Percentiles rank a stretch among this genome's conserved stretches.
Conservation (phyloP, 2,113 vertebrate species). For the Phyllopteryx taeniolatus region DNA sequence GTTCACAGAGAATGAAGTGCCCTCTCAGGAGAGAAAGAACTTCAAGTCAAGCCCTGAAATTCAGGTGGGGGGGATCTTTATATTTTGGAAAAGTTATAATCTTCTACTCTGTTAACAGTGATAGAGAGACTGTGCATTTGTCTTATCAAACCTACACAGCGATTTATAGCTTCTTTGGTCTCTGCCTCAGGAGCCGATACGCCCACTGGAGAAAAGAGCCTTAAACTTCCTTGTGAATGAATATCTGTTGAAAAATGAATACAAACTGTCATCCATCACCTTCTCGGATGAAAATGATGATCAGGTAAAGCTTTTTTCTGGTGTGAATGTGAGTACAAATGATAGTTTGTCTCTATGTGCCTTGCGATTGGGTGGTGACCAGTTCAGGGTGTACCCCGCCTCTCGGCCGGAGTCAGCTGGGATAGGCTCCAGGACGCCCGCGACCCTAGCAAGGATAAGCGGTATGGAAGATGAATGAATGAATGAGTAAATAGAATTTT, state of each 20-base stretch:
- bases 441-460: no score
- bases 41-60: constrained; percentile 98
- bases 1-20: constrained; percentile 88
- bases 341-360: no score
- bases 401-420: background rate
- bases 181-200: constrained; percentile 86
- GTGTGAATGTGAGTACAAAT: no score
- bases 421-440: background rate
- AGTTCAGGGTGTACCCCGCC: no score
- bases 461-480: no score
- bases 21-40: constrained; percentile 97
- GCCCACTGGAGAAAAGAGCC: constrained; percentile 98
- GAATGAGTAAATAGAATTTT: no score
- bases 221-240: constrained; percentile 99
- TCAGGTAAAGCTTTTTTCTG: constrained; percentile 80
- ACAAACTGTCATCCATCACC: constrained; percentile 97
- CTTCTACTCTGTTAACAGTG: constrained; percentile 12
- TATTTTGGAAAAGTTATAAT: constrained; percentile 1
- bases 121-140: background rate
- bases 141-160: background rate
- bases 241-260: constrained; percentile 97
- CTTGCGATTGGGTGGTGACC: no score
- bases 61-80: constrained; percentile 80
- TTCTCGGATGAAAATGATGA: constrained; percentile 99
- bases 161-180: constrained; percentile 20